Base-by-base conservation (phyloP, 2,888 invertebrate species). In the Dicyrtomina minuta region DNA sequence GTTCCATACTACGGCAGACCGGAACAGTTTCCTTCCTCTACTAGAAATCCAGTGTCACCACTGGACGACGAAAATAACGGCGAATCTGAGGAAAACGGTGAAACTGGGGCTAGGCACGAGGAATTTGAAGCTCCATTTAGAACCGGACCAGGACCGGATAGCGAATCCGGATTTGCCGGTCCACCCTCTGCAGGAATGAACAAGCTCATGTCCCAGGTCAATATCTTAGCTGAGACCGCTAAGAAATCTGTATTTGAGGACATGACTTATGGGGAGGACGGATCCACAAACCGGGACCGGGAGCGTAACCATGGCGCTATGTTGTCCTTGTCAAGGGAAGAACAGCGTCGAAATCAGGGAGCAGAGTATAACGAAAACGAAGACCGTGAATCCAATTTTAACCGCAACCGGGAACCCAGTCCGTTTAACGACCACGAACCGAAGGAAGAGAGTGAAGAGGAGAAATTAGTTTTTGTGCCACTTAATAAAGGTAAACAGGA, bases 121-220 rank as follows among this genome's bases (percentile, higher is more conserved):
- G 12, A 5, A 6, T 2, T 6, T 3, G 5, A 4, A 51, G 2
- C 4, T 20, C 20, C 10, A 20, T 51, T 12, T 12, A 3, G 22
- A 20, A 5, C 22, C 8, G 20, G 51, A 20, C 5, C 4, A 2
- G n/a, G n/a, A n/a, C n/a, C n/a, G n/a, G n/a, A n/a, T n/a, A n/a
- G n/a, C 12, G 20, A 51, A 17, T 10, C 55, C 20, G 58, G 58
- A 17, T 58, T 58, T 12, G 22, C 17, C 17, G 17, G 17, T 12
- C 58, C 58, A 1, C n/a, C 17, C 8, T 17, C 13, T 8, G 2
- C 2, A 2, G 58, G 58, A 8, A 58, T 58, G 58, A 13, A 41
- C 39, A 58, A 58, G 39, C n/a, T 58, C 4, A 4, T 58, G 17
- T 20, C n/a, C 2, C 20, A 58, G 41, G 58, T 58, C 41, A 58